Percentiles rank a stretch among this genome's conserved stretches.
phyloP scores from a whole-genome alignment of 2,113 vertebrate species.

The Nothobranchius kuhntae region DNA sequence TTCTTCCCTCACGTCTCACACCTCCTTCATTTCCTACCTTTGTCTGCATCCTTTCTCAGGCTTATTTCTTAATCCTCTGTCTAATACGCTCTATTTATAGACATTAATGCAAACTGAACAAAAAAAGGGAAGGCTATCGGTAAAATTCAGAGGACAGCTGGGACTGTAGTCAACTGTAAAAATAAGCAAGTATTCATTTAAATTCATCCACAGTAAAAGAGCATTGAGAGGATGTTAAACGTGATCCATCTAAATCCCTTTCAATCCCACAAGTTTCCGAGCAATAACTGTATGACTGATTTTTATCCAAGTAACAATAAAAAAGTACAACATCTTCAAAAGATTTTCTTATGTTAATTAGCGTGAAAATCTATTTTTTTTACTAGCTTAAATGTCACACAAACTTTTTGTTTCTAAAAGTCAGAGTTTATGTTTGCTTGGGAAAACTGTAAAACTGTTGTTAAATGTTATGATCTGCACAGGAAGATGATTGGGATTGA shows the following conservation, averaged over 20 bases:
- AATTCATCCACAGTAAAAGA: neutral
- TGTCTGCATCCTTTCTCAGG: neutral
- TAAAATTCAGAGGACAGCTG: constrained; percentile 10
- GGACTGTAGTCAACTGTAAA: neutral
- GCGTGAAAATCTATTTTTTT: no score
- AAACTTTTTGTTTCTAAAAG: neutral
- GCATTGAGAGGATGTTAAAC: neutral
- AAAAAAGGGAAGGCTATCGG: neutral
- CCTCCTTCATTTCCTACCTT: neutral
- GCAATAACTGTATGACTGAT: neutral
- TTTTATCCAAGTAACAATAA: neutral
- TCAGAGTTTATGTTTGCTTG: neutral
- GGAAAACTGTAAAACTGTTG: neutral
- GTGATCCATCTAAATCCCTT: neutral
- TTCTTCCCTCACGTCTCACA: neutral
- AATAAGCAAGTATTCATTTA: constrained; percentile 1
- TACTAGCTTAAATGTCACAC: no score
- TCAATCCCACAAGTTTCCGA: neutral
- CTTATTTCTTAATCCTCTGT: neutral
- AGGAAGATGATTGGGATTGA: neutral
- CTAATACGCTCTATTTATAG: constrained; percentile 25
- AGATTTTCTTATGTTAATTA: no score
- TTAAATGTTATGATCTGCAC: neutral
- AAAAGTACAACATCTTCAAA: neutral
- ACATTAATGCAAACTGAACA: neutral